These are phyloP conservation scores for Caenorhabditis sp. DNA, from an alignment of 2,888 invertebrate genomes.

Conservation along the genomic window DNA sequence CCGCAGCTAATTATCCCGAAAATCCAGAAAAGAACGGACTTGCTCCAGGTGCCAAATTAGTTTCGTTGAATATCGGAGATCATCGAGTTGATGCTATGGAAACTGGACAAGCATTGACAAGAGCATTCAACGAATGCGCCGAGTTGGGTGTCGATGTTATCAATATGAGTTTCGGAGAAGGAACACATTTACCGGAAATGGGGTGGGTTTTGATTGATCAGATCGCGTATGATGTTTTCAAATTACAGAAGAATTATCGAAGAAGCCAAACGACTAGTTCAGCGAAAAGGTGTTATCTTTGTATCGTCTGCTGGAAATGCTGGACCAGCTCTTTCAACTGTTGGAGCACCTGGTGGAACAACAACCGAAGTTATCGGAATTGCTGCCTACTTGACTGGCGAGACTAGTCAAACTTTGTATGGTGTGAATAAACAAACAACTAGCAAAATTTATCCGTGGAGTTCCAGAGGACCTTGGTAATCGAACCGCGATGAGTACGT, in stretches of 20 bases:
- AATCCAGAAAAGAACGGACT: conserved; percentile 88
- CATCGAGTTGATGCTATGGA: conserved; percentile 91
- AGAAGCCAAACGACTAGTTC: conserved; percentile 76
- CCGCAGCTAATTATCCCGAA: conserved; percentile 87
- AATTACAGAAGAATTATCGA: conserved; percentile 86
- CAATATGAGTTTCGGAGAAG: conserved; percentile 98
- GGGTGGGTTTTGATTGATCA: conserved; percentile 76
- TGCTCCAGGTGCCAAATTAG: conserved; percentile 90
- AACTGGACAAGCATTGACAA: conserved; percentile 90
- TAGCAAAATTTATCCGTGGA: conserved; percentile 83
- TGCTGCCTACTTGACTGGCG: conserved; percentile 94
- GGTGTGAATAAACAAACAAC: conserved; percentile 77
- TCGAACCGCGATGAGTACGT: too few species aligned
- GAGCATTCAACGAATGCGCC: conserved; percentile 77
- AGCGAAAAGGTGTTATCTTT: conserved; percentile 90
- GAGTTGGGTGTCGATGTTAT: conserved; percentile 80
- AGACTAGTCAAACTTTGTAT: conserved; percentile 86
- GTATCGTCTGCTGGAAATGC: conserved; percentile 93
- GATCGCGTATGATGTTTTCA: too few species aligned
- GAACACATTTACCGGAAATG: conserved; percentile 86
- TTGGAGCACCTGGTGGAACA: conserved; percentile 78
- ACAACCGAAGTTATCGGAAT: conserved; percentile 75
- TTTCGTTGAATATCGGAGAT: conserved; percentile 84
- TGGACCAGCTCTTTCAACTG: conserved; percentile 89
- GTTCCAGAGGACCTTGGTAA: conserved; percentile 74